Evolutionary conservation across 2,888 invertebrate species (phyloP), one percentile per base, ranked within the genome.

Genomic region (Latheticus oryzae): DNA sequence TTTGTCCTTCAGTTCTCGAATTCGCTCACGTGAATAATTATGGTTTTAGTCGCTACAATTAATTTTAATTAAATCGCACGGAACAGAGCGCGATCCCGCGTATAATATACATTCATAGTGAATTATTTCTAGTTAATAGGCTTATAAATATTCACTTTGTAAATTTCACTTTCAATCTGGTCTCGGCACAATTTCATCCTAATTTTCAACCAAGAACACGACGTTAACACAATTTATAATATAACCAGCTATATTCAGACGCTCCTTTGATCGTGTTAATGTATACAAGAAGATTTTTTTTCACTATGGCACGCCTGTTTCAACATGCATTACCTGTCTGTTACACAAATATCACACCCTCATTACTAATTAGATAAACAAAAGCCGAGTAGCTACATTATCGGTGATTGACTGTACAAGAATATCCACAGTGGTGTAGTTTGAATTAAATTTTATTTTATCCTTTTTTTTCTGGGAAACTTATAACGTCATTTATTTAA

Each of bases 61-160:
- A 47, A 47, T 47, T 47, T 47, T 47, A 47, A 47, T 47, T 33
- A 47, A 32, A 43, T 43, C 7, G 24, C 7, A 24, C 15, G 4
- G 7, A 19, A 11, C 12, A 16, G 47, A 23, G 33, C 47, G 32
- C 32, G 32, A 19, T 32, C 35, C 21, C 24, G 26, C 26, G 38
- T 28, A 50, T 38, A 28, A 38, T 17, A n/a, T n/a, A 21, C 17
- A 37, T 38, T 50, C 38, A 28, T 50, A 15, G 28, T 38, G 28
- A 55, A 64, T 64, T 64, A 64, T 60, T 58, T 55, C 64, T 38
- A 52, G 57, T 60, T 57, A 58, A 63, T 61, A 56, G 60, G 55
- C 61, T 60, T 58, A 64, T 64, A 64, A 61, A 64, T 64, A 64
- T 64, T 64, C 64, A 56, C 64, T 62, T 62, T 62, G 64, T 60